Evolutionary conservation across 2,113 vertebrate species (phyloP), one percentile per base, ranked within the genome.

Genomic region (Brachionichthys hirsutus): DNA sequence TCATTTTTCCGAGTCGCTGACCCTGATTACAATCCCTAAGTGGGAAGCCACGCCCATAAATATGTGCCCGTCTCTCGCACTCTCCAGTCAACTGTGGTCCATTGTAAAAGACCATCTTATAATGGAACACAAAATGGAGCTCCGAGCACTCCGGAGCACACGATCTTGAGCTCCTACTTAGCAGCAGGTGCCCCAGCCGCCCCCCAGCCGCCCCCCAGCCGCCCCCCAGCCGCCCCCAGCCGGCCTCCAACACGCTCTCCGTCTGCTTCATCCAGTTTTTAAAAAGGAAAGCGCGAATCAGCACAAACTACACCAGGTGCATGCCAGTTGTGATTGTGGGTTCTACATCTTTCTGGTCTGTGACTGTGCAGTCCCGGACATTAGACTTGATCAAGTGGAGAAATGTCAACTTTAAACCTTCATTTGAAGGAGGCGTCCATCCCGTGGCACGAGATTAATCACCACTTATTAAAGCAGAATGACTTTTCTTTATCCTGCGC

Each of bases 251-350:
- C 67, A 58, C 46, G 63, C 57, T 56, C 53, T 83, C 72, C 77
- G 73, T 87, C 75, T 76, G 54, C 56, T 74, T 69, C 73, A 82
- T 72, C 73, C 62, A 35, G 62, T 70, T 80, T 77, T n/a, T n/a
- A n/a, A 51, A 46, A 53, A 54, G 34, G 75, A 63, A 54, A 20
- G 7, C 62, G 73, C 78, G 79, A 87, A 84, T 90, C 84, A 85
- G 84, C 86, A 83, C 66, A 78, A 85, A 85, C 61, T 83, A 71
- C 59, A 62, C 67, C 44, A 38, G 36, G 36, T 38, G 36, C 12
- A 12, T 38, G 12, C 36, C 36, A 12, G 36, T 12, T 12, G 1
- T 38, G 3, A 38, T 38, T 38, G 36, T 38, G 36, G 36, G 36
- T 6, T 30, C 5, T 30, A 30, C 36, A 38, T 12, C 10, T n/a